Evolutionary conservation across 2,797 vertebrate species (phyloP).

Genomic region (Ateles fusciceps): DNA sequence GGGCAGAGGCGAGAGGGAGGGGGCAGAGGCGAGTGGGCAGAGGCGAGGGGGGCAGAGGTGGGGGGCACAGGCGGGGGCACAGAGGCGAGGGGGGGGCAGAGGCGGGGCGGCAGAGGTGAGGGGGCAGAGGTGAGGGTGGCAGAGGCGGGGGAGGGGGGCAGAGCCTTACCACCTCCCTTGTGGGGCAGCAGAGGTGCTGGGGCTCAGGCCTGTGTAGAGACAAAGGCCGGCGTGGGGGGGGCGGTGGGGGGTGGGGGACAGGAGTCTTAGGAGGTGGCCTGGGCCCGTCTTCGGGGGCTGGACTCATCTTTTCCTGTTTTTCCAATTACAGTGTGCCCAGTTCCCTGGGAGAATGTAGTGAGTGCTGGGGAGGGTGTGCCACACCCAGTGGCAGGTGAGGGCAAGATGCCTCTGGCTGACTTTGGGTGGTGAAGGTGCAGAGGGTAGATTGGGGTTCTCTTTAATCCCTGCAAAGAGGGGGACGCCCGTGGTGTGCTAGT

Average conservation of each 20-base stretch:
- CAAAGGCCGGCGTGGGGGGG: rapidly evolving
- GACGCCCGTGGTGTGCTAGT: rapidly evolving
- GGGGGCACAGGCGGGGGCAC: no score
- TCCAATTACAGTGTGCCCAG: neutral
- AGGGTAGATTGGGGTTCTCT: neutral
- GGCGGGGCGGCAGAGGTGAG: no score
- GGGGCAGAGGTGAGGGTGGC: no score
- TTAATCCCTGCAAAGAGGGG: no score
- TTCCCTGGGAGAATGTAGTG: rapidly evolving
- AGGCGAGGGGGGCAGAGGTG: no score
- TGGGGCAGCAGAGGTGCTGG: neutral
- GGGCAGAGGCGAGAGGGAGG: no score
- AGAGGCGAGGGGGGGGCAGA: no score
- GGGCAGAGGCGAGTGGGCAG: no score
- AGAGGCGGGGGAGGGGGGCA: neutral
- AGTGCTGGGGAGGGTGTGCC: no score
- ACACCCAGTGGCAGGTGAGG: neutral
- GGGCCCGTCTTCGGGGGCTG: rapidly evolving
- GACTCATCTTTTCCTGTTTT: no score
- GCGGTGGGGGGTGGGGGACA: rapidly evolving
- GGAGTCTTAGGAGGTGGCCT: neutral
- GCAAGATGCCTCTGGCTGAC: neutral
- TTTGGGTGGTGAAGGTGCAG: rapidly evolving
- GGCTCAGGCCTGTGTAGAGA: rapidly evolving
- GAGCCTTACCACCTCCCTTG: rapidly evolving